Evolutionary conservation across 2,113 vertebrate genomes (phyloP), one percentile per base, ranked within the genome.

Genomic region (Cephalophus harveyi): DNA sequence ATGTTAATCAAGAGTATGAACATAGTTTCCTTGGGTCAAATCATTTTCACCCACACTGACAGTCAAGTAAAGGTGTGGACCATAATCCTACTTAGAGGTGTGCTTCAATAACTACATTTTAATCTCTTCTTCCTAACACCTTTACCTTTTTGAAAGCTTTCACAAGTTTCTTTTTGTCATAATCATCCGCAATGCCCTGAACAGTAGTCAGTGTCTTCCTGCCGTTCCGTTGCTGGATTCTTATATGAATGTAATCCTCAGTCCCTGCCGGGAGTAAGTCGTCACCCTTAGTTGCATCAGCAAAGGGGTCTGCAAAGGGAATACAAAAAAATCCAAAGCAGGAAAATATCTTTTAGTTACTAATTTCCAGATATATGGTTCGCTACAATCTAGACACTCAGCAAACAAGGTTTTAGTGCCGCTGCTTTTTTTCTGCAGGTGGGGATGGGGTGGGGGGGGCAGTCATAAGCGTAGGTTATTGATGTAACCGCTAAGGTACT

Each of bases 201-300:
- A 99, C 99, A 48, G 99, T 99, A 46, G 99, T 99, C 54, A 99
- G 99, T 0, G 99, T 99, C 97, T 99, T 99, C 67, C 99, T 98
- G 82, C 99, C 99, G 99, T 99, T 99, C 17, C 99, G 99, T 96
- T 99, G 99, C 96, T 99, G 99, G 97, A 99, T 99, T 98, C 99
- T 99, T 99, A 99, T 99, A 98, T 99, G 99, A 96, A 99, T 99
- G 98, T 99, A 99, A 98, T 99, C 99, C 98, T 99, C 99, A 92
- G 99, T 99, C 99, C 99, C 99, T 33, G 99, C 99, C 95, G 99
- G 99, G 99, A 99, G 99, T 99, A 99, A 99, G 98, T 99, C 99
- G 99, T 99, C 99, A 19, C 99, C 99, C 99, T 99, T 99, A 98
- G 99, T 99, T 99, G 99, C 99, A 99, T 99, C 99, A 99, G 99